Evolutionary conservation across 2,888 invertebrate species (phyloP).

Genomic region (Yponomeuta malinellus): DNA sequence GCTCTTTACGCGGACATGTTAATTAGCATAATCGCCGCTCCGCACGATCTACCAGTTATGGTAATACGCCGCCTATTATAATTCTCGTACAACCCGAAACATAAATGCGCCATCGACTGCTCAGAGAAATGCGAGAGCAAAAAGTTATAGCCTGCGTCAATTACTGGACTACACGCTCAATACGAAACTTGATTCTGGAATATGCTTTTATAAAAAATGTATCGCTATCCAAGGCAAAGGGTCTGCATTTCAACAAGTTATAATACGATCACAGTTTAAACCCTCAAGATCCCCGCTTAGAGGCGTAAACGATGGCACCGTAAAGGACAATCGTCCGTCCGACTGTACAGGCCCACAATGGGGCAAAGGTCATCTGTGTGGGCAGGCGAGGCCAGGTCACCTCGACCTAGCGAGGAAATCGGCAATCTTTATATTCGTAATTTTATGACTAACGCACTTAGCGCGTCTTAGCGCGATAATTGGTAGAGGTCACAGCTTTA

Average conservation of each 20-base stretch:
- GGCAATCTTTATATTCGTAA: conserved; percentile 47
- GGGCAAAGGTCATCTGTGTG: conserved; percentile 38
- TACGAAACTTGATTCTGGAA: not conserved
- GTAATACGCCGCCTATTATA: conserved; percentile 33
- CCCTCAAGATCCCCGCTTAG: not conserved
- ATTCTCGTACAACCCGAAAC: conserved; percentile 4
- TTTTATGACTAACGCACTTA: conserved; percentile 59
- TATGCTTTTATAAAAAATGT: not conserved
- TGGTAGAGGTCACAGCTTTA: conserved; percentile 52
- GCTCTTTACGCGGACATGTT: conserved; percentile 40
- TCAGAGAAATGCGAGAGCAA: conserved; percentile 8
- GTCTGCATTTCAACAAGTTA: not conserved
- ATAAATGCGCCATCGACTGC: conserved; percentile 2
- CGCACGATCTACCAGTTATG: conserved; percentile 46
- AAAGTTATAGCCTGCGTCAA: not conserved
- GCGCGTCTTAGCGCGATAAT: conserved; percentile 37
- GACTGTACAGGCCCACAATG: conserved; percentile 1
- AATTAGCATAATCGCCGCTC: conserved; percentile 53
- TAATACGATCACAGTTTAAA: not conserved
- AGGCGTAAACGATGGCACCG: not conserved
- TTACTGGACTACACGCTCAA: not conserved
- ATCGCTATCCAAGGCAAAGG: not conserved
- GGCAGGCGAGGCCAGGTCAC: not conserved
- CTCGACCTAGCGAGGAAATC: conserved; percentile 40
- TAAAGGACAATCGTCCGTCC: not conserved